Base-by-base conservation (phyloP, 92 coral and sea anemone species). In the Parazoanthus swiftii region DNA sequence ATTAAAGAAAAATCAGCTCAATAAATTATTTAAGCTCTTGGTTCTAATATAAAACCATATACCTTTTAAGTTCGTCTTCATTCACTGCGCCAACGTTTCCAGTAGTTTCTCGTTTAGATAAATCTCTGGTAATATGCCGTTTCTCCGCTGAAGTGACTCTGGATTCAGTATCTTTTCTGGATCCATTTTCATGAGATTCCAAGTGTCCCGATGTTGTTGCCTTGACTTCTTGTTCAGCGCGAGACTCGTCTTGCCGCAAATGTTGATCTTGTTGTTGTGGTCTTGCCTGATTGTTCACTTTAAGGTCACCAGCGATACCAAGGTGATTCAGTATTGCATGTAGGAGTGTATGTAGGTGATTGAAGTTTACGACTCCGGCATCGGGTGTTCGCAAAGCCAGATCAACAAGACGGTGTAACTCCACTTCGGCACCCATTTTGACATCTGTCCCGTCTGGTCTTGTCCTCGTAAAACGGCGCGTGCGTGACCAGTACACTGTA, bases 361-460 rank as follows among this genome's bases (percentile, higher is more conserved):
- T 94, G 85, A 97, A 97, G 91, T 97, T 97, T 23, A 97, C 98
- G 21, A 97, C 93, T 54, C 99, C 99, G 15, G 90, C 93, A 29
- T 97, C 99, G 25, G 95, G 98, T 11, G 93, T 81, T 29, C 92
- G 89, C 71, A 94, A 74, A 15, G 98, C 95, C 33, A 93, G 79
- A 88, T 94, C 98, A 15, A 94, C 98, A 5, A 94, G 92, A 8
- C 89, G 85, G 50, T 93, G 99, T 29, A 91, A 76, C 88, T 95
- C 99, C 21, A 95, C 79, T 73, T 92, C 97, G 73, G 96, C 92
- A 43, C 98, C 99, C 99, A 96, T 96, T 58, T 74, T 90, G 86
- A 82, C 65, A 46, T 20, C 42, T 67, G 86, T 43, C 77, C 77
- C 8, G 44, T 73, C 39, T 73, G 13, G 11, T 71, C 76, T 33